Evolutionary conservation across 2,113 vertebrate species (phyloP).

Genomic region (Brienomyrus brachyistius): DNA sequence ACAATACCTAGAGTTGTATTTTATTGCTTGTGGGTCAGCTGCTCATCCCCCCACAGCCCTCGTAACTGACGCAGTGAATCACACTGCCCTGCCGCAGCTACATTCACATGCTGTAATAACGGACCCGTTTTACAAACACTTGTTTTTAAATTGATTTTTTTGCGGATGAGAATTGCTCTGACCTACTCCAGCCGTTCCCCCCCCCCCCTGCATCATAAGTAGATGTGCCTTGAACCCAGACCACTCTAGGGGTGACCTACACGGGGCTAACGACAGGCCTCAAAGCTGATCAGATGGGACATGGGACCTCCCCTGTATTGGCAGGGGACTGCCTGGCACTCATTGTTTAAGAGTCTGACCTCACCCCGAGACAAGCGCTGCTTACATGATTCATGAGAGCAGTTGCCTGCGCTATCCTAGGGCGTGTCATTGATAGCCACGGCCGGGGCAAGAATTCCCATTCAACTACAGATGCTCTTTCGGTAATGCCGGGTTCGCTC

Average conservation of each 20-base stretch:
- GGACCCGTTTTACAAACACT: not conserved
- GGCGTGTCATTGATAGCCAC: not conserved
- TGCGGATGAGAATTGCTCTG: not conserved
- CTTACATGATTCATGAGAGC: constrained; percentile 14
- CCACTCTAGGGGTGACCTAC: not conserved
- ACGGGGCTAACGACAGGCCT: not conserved
- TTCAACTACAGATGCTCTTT: not conserved
- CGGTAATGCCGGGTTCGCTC: not conserved
- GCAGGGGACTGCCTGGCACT: constrained; percentile 16
- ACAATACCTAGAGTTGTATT: not conserved
- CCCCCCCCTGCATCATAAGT: not conserved
- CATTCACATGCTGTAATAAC: not conserved
- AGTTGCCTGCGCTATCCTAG: not conserved
- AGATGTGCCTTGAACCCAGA: not conserved
- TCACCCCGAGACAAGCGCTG: not conserved
- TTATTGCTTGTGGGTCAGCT: not conserved
- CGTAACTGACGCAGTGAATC: not conserved
- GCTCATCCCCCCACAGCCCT: not conserved
- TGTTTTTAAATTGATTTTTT: not conserved
- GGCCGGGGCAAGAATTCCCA: not conserved
- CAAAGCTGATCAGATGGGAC: not conserved
- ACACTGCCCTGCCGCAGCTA: not conserved
- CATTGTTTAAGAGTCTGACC: constrained; percentile 16
- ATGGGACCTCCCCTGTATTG: not conserved
- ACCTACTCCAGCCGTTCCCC: not conserved